Evolutionary conservation across 2,797 vertebrate genomes (phyloP), one percentile per base, ranked within the genome.

Genomic region (Anableps anableps): DNA sequence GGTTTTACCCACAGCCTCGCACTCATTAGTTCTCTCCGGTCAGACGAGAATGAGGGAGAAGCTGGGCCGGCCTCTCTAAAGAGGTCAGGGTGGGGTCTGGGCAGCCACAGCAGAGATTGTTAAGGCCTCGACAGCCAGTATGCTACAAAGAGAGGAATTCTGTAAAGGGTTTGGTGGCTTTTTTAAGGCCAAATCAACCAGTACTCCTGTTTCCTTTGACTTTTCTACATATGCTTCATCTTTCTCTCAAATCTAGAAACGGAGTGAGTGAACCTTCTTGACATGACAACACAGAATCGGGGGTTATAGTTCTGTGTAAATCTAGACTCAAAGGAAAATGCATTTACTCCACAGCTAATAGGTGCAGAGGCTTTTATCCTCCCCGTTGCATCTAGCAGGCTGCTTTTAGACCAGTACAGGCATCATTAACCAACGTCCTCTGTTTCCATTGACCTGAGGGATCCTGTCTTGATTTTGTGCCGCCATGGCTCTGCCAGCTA

Each of bases 21-120:
- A 91, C 94, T 95, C 95, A 95, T 96, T 95, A 96, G 94, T 91
- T 94, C 84, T 93, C 92, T 92, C 86, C 90, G 89, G 93, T 93
- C 92, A 94, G 92, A 95, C 89, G 87, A 89, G 91, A 91, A 88
- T 84, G 92, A 93, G 90, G 86, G 85, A 89, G 86, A 90, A 89
- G 85, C 88, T 74, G 86, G 88, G 60, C 82, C 75, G 87, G 92
- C 90, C 91, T 88, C 76, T 89, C 89, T 93, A 94, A 95, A 93
- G 93, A 95, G 94, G 95, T 95, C 94, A 95, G 93, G 88, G 88
- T 93, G 91, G 91, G 94, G 92, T 90, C 85, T 86, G 55, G 82
- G 71, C 82, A 82, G 82, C 72, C 82, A 80, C 87, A 81, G 88
- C 58, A 72, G 92, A 93, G 89, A 94, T 94, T 94, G 93, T 93